Evolutionary conservation across 1,140 invertebrate genomes (phyloP).

Genomic region (Palaemon carinicauda): DNA sequence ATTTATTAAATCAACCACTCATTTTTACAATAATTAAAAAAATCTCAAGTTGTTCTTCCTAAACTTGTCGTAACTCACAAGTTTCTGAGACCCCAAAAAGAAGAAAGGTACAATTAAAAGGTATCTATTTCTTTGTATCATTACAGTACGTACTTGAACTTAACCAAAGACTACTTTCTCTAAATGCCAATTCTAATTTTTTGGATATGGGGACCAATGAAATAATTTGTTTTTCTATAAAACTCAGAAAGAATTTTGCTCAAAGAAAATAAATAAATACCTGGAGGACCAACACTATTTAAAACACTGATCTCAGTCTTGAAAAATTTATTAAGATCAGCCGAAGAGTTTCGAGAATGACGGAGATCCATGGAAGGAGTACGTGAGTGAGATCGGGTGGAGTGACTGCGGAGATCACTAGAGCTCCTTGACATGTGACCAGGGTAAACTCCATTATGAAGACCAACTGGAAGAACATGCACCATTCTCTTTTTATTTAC

Average conservation of each 20-base stretch:
- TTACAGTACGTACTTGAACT: no score
- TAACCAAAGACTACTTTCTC: no score
- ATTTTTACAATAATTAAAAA: not conserved
- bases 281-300: conserved; percentile 72
- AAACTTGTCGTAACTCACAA: not conserved
- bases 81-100: not conserved
- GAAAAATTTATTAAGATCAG: conserved; percentile 79
- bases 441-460: conserved; percentile 35
- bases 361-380: conserved; percentile 77
- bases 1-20: conserved; percentile 68
- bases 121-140: no score
- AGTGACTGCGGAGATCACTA: conserved; percentile 40
- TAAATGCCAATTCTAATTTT: no score
- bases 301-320: conserved; percentile 73
- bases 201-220: no score
- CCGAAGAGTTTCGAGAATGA: conserved; percentile 80
- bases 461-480: conserved; percentile 11
- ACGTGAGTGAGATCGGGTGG: conserved; percentile 75
- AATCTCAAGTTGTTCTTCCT: not conserved
- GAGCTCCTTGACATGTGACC: conserved; percentile 43
- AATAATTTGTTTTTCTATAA: not conserved
- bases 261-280: conserved; percentile 63
- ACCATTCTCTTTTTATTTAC: not conserved
- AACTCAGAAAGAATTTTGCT: conserved; percentile 11
- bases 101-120: not conserved